Percentiles rank a stretch among this genome's conserved stretches.
Evolutionary conservation across 1,140 invertebrate species (phyloP).

Genomic region (Samia ricini): DNA sequence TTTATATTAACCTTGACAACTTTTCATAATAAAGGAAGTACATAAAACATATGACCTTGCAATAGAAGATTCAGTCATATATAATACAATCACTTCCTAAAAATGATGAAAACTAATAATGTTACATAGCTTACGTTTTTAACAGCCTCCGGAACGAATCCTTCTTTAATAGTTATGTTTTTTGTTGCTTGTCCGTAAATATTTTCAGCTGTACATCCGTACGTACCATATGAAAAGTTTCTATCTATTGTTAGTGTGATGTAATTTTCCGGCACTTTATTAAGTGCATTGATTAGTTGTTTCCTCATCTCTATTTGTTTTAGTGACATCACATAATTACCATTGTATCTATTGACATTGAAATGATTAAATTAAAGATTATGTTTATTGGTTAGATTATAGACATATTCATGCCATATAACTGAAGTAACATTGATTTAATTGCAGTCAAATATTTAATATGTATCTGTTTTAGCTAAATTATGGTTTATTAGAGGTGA

Average conservation of each 20-base stretch:
- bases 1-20: too few species aligned
- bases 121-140: conserved; percentile 42
- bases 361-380: not conserved
- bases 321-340: conserved; percentile 31
- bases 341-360: conserved; percentile 34
- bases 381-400: not conserved
- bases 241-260: conserved; percentile 35
- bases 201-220: conserved; percentile 51
- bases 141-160: conserved; percentile 40
- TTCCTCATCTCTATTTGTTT: conserved; percentile 40
- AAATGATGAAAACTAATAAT: not conserved
- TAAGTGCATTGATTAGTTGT: conserved; percentile 28
- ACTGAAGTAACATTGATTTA: too few species aligned
- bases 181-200: conserved; percentile 45
- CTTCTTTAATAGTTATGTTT: conserved; percentile 42
- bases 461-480: too few species aligned
- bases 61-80: too few species aligned
- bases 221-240: conserved; percentile 40
- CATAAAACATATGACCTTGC: too few species aligned
- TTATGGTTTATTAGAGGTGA: too few species aligned
- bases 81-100: too few species aligned
- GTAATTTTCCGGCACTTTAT: conserved; percentile 12
- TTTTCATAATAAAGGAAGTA: too few species aligned
- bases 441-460: too few species aligned
- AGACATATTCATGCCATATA: too few species aligned